Conservation (phyloP, 30 jellyfish, hydroid and myxozoan species). For the Chrysaora quinquecirrha region DNA sequence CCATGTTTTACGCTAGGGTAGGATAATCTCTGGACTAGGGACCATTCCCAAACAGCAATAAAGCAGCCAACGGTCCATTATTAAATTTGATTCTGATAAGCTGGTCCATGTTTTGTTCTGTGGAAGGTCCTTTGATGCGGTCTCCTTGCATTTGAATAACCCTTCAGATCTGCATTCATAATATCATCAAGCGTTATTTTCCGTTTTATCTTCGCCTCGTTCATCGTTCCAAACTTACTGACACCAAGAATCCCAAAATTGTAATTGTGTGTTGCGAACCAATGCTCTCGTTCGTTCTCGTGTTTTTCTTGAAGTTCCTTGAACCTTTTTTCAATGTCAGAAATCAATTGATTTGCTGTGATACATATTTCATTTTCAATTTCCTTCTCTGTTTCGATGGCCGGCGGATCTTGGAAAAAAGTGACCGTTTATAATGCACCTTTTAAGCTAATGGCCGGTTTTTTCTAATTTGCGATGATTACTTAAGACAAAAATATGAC, state of each 20-base stretch:
- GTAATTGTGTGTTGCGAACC: constrained; percentile 17
- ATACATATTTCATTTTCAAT: neutral
- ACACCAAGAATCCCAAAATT: constrained; percentile 19
- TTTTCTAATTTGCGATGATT: too few species aligned
- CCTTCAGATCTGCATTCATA: constrained; percentile 10
- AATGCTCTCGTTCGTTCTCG: neutral
- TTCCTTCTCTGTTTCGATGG: neutral
- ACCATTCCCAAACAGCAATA: too few species aligned
- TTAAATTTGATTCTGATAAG: too few species aligned
- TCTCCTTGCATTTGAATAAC: too few species aligned
- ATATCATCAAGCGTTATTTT: constrained; percentile 25
- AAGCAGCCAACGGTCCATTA: too few species aligned
- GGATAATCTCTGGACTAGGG: too few species aligned
- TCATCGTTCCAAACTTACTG: constrained; percentile 22
- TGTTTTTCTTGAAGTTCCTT: constrained; percentile 6
- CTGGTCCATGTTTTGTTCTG: too few species aligned
- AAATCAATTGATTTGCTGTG: neutral
- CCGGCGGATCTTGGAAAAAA: neutral
- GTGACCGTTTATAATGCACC: too few species aligned
- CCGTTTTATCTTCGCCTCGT: neutral
- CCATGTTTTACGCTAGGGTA: too few species aligned
- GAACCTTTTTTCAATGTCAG: neutral
- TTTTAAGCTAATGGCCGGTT: too few species aligned
- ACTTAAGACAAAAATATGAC: neutral
- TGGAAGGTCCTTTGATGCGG: too few species aligned